A percentile compares a stretch with the other conserved stretches of the same genome.
phyloP scores from a whole-genome alignment of 2,113 vertebrate species.

The Plestiodon gilberti region DNA sequence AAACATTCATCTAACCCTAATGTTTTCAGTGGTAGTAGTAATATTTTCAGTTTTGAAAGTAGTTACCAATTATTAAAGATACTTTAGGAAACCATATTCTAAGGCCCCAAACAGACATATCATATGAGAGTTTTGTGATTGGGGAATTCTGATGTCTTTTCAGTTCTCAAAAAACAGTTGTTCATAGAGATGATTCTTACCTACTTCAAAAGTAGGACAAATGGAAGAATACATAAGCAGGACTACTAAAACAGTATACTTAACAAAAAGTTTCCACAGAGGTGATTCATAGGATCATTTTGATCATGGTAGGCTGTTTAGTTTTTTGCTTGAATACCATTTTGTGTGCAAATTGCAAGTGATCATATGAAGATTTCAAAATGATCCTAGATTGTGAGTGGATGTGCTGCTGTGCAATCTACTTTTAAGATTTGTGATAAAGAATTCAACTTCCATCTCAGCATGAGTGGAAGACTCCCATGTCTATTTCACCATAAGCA shows the following conservation, averaged over 20 bases:
- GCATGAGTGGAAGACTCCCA: not conserved
- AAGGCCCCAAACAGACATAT: no score
- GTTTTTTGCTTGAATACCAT: not conserved
- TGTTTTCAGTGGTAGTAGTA: no score
- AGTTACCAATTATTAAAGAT: no score
- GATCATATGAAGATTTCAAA: not conserved
- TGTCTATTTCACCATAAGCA: not conserved
- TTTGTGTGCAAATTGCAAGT: not conserved
- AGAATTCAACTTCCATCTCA: not conserved
- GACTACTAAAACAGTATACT: not conserved
- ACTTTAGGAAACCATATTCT: no score
- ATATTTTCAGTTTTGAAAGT: no score
- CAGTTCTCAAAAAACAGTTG: no score
- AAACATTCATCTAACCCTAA: no score
- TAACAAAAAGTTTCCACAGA: not conserved
- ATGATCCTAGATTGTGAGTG: not conserved
- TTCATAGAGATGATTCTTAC: not conserved
- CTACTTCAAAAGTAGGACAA: not conserved
- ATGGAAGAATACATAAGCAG: not conserved
- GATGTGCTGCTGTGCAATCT: not conserved
- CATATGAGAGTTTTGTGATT: no score
- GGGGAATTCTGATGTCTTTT: no score
- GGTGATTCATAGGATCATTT: not conserved
- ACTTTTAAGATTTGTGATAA: not conserved
- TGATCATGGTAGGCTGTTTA: not conserved